Base-by-base conservation (phyloP, 1,140 invertebrate species). In the Lasaia peninsularis region DNA sequence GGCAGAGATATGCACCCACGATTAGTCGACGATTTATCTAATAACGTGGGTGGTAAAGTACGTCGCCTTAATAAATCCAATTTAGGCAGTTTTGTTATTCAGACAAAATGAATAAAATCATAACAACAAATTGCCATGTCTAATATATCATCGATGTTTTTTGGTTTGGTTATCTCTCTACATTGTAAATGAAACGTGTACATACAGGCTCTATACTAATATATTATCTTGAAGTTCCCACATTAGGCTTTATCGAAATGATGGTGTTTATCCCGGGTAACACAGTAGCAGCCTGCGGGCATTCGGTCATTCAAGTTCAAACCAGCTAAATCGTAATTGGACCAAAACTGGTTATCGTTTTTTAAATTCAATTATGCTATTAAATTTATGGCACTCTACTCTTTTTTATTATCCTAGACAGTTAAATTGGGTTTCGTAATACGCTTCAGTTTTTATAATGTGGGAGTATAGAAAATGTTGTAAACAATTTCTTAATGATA, bases 271-370 rank as follows among this genome's bases (percentile, higher is more conserved):
- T 73, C 65, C 61, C 54, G 71, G 51, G 71, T 73, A 73, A 52
- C 60, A 48, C 71, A 60, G 71, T 31, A 71, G 71, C 71, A 18
- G 63, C 54, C 71, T 60, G 54, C 61, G 32, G 65, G 71, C 71
- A 40, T 40, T 40, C 35, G 35, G 35, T 40, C 35, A 40, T 40
- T 40, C 35, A 40, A 40, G 35, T 40, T 40, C 35, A 40, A 40
- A 40, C 14, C 16, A 40, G 12, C 35, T 40, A 40, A 40, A 40
- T 40, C 35, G 35, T 40, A 40, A 40, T 40, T 40, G 35, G 35
- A 40, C 16, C 35, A 60, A 49, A 50, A 37, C 21, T 54, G 53
- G 33, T 60, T 57, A 40, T 62, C 37, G 58, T 57, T 21, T 44
- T 52, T 57, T 56, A 52, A 50, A 51, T 56, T 18, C 44, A 31